Conservation (phyloP, 2,797 vertebrate species). For the Ataeniobius toweri region DNA sequence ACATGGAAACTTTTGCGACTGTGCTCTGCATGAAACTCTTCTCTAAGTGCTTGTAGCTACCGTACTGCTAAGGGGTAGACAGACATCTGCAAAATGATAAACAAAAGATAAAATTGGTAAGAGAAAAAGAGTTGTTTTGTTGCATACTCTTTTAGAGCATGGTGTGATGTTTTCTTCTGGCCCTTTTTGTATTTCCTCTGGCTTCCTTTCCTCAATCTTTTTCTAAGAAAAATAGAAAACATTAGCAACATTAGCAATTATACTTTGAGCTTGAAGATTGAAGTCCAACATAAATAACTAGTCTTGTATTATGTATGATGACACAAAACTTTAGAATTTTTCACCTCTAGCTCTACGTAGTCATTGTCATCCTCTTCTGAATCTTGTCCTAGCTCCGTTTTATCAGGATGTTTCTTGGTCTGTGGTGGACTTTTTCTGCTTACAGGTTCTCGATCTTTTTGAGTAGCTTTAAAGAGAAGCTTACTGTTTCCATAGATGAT, state of each 20-base stretch:
- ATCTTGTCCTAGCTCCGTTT: slow-evolving; percentile 41
- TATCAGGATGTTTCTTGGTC: slow-evolving; percentile 30
- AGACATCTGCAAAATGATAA: neutral
- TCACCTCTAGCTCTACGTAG: slow-evolving; percentile 86
- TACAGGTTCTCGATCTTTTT: slow-evolving; percentile 59
- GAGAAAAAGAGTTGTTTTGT: neutral
- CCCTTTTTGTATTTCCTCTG: slow-evolving; percentile 44
- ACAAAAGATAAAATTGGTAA: neutral
- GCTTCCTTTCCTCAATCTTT: slow-evolving; percentile 74
- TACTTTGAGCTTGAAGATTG: neutral
- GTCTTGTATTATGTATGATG: neutral
- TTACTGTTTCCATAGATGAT: slow-evolving; percentile 93
- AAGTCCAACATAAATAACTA: neutral
- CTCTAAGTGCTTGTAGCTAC: neutral
- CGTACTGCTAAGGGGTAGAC: neutral
- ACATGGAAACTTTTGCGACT: neutral
- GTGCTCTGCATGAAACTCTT: neutral
- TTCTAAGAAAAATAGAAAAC: slow-evolving; percentile 64
- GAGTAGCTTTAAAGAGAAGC: slow-evolving; percentile 85
- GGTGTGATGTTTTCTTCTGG: slow-evolving; percentile 41
- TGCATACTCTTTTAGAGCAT: slow-evolving; percentile 12
- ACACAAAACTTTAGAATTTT: slow-evolving; percentile 1
- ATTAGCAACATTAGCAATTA: neutral
- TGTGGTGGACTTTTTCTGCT: slow-evolving; percentile 42
- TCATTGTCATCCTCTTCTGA: slow-evolving; percentile 78